phyloP scores from a whole-genome alignment of 2,113 vertebrate species.

The Cololabis saira region DNA sequence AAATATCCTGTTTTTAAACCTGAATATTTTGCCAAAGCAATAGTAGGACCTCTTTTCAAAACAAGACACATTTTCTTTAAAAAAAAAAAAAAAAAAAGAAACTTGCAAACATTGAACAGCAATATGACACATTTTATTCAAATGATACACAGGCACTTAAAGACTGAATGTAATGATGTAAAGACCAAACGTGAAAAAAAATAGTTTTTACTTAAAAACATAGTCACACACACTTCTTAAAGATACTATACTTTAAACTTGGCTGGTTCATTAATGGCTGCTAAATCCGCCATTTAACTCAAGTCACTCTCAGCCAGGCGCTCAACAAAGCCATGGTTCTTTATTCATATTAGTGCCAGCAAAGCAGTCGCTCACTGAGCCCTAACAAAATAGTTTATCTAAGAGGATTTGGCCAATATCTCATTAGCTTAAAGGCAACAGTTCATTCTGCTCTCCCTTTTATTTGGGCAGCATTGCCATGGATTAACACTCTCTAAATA shows the following conservation, averaged over 20 bases:
- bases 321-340: slow-evolving; percentile 25
- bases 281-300: slow-evolving; percentile 22
- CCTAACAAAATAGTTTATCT: slow-evolving; percentile 73
- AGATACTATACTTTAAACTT: slow-evolving; percentile 12
- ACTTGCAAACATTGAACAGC: no score
- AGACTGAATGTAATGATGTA: background rate
- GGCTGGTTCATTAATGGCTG: slow-evolving; percentile 20
- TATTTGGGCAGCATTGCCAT: slow-evolving; percentile 63
- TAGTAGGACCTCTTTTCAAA: background rate
- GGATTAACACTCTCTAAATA: slow-evolving; percentile 72
- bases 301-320: slow-evolving; percentile 39
- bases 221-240: background rate
- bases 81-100: no score
- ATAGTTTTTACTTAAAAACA: background rate
- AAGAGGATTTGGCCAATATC: slow-evolving; percentile 77
- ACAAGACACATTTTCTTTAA: no score
- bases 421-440: slow-evolving; percentile 74
- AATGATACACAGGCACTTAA: background rate
- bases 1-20: slow-evolving; percentile 23
- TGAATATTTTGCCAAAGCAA: background rate
- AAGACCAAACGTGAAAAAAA: no score
- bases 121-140: no score
- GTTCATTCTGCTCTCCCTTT: slow-evolving; percentile 66
- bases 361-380: slow-evolving; percentile 60
- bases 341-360: slow-evolving; percentile 64